These are phyloP conservation scores for Arctopsyche grandis DNA, from an alignment of 1,140 invertebrate genomes.

Conservation along the genomic window DNA sequence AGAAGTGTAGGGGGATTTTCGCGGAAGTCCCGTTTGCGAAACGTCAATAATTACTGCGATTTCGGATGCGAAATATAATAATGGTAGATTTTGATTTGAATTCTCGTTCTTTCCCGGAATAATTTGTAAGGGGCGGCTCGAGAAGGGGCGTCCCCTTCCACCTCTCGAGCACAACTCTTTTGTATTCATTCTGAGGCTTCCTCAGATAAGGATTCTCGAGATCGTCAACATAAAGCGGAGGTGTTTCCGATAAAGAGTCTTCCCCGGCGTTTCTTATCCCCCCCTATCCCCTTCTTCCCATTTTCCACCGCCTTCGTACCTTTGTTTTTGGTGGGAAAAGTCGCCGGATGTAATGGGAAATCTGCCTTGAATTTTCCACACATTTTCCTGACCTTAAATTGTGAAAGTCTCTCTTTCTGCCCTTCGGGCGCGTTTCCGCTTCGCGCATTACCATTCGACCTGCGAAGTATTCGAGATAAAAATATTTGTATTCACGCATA, in stretches of 20 bases:
- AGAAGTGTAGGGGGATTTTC: too few relatives aligned
- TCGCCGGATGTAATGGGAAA: constrained; percentile 38
- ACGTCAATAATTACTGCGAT: constrained; percentile 7
- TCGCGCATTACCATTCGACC: constrained; percentile 24
- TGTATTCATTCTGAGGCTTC: constrained; percentile 48
- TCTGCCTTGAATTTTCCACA: constrained; percentile 36
- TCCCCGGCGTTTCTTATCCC: not conserved
- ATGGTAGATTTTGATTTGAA: constrained; percentile 29
- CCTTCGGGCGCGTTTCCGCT: not conserved
- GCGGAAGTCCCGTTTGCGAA: not conserved
- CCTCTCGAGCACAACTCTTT: constrained; percentile 34
- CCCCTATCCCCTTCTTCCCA: not conserved
- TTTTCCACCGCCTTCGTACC: not conserved
- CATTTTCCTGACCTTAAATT: constrained; percentile 31
- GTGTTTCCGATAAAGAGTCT: constrained; percentile 43
- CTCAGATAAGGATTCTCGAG: constrained; percentile 43
- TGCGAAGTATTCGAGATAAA: not conserved
- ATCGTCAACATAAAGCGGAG: constrained; percentile 47
- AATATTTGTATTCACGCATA: constrained; percentile 2
- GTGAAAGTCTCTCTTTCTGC: not conserved
- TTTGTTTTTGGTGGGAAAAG: constrained; percentile 35
- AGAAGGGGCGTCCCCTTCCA: not conserved
- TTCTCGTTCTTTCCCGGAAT: constrained; percentile 25
- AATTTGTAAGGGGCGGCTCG: constrained; percentile 19
- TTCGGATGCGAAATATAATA: constrained; percentile 11